Evolutionary conservation across 1,140 invertebrate species (phyloP).

Genomic region (Macrotrachela quadricornifera): DNA sequence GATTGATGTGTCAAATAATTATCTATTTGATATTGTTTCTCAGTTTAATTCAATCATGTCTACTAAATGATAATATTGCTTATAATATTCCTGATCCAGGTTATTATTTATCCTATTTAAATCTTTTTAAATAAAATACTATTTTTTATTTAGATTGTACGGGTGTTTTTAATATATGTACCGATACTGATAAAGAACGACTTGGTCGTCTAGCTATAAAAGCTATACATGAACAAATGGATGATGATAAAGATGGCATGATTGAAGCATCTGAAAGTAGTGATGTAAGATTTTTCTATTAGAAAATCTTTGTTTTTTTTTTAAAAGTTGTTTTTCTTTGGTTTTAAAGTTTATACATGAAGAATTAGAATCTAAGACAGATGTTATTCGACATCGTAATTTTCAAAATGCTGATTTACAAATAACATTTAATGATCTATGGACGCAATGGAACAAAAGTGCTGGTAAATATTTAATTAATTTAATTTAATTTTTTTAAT

Average conservation of each 20-base stretch:
- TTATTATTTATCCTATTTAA: too few relatives aligned
- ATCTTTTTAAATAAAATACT: too few relatives aligned
- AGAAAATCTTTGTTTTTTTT: neutral
- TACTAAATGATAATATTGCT: too few relatives aligned
- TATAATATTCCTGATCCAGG: too few relatives aligned
- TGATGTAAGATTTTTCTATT: neutral
- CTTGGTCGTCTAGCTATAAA: conserved; percentile 2
- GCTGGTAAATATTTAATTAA: too few relatives aligned
- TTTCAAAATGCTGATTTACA: conserved; percentile 87
- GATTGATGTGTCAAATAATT: too few relatives aligned
- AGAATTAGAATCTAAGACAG: conserved; percentile 3
- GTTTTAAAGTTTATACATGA: neutral
- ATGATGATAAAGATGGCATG: conserved; percentile 7
- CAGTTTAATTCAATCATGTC: too few relatives aligned
- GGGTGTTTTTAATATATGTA: conserved; percentile 5
- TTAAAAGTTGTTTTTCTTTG: neutral
- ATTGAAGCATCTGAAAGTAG: conserved; percentile 3
- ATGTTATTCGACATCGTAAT: conserved; percentile 44
- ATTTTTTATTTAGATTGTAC: neutral
- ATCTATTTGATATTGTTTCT: too few relatives aligned
- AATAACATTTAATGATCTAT: conserved; percentile 75
- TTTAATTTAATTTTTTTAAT: too few relatives aligned
- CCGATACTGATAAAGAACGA: conserved; percentile 4
- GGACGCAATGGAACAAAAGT: conserved; percentile 63
- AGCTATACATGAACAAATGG: conserved; percentile 8